Percentiles rank a stretch among this genome's conserved stretches.
phyloP scores from a whole-genome alignment of 2,888 invertebrate species.

The Drosophila anomalipes region DNA sequence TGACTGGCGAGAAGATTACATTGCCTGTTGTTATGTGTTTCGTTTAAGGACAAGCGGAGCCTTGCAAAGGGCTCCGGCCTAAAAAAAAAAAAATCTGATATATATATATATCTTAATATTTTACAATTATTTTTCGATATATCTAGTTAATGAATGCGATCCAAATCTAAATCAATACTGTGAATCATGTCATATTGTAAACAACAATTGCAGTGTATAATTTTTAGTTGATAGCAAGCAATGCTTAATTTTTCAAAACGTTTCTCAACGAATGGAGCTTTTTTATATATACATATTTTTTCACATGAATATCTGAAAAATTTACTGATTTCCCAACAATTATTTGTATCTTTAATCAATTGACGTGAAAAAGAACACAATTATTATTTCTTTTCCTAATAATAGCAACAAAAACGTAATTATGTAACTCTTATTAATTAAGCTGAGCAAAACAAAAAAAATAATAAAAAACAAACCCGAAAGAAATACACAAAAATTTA shows the following conservation, averaged over 20 bases:
- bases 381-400: constrained; percentile 53
- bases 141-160: constrained; percentile 37
- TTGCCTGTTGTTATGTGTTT: constrained; percentile 67
- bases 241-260: constrained; percentile 32
- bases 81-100: constrained; percentile 37
- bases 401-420: constrained; percentile 58
- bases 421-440: constrained; percentile 66
- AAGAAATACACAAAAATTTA: constrained; percentile 69
- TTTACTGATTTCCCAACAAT: constrained; percentile 49
- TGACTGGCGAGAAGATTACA: constrained; percentile 45
- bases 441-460: constrained; percentile 65
- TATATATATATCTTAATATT: constrained; percentile 44
- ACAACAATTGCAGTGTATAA: constrained; percentile 66
- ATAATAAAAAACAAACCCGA: constrained; percentile 44
- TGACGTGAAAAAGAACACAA: constrained; percentile 61
- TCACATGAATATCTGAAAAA: constrained; percentile 39
- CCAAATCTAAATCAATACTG: constrained; percentile 52
- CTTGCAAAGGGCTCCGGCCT: constrained; percentile 50
- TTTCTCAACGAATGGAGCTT: constrained; percentile 40
- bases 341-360: constrained; percentile 45
- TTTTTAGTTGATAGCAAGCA: constrained; percentile 58
- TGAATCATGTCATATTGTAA: constrained; percentile 58
- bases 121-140: constrained; percentile 42
- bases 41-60: constrained; percentile 66
- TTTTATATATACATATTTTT: constrained; percentile 23